Percentiles rank a stretch among this genome's conserved stretches.
phyloP scores from a whole-genome alignment of 2,888 invertebrate species.

The Eilema griseolum region DNA sequence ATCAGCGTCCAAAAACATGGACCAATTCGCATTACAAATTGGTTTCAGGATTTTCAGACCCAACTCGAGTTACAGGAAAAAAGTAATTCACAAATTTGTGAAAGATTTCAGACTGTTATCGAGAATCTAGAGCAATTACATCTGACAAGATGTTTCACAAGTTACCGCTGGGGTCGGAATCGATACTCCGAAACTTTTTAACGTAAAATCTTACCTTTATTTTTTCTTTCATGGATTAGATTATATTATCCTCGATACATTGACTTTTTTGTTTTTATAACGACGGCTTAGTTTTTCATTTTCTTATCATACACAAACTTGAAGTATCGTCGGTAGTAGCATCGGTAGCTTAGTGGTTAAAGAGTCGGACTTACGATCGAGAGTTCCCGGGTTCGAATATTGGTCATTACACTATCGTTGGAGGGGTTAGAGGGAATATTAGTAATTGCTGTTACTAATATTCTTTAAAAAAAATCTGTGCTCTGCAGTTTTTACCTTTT shows the following conservation, averaged over 20 bases:
- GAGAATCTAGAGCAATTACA: constrained; percentile 44
- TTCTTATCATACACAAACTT: too few relatives aligned
- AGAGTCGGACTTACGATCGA: too few relatives aligned
- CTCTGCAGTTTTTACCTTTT: too few relatives aligned
- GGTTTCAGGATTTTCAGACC: constrained; percentile 14
- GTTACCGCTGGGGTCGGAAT: constrained; percentile 32
- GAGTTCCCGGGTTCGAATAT: too few relatives aligned
- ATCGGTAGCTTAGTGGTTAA: too few relatives aligned
- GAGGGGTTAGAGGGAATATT: too few relatives aligned
- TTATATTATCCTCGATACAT: constrained; percentile 5
- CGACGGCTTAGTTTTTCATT: too few relatives aligned
- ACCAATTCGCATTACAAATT: constrained; percentile 5
- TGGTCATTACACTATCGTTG: too few relatives aligned
- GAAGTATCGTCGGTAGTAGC: too few relatives aligned
- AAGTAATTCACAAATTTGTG: constrained; percentile 36
- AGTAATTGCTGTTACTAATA: too few relatives aligned
- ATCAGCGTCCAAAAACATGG: constrained; percentile 4
- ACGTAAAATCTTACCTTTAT: constrained; percentile 24
- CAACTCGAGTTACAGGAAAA: constrained; percentile 20
- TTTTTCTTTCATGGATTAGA: constrained; percentile 19
- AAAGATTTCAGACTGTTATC: constrained; percentile 40
- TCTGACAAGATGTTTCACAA: constrained; percentile 45
- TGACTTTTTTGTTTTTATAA: neutral
- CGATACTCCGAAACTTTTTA: constrained; percentile 35
- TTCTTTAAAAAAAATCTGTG: too few relatives aligned